phyloP scores from a whole-genome alignment of 2,113 vertebrate species.

The Cichladusa arquata region DNA sequence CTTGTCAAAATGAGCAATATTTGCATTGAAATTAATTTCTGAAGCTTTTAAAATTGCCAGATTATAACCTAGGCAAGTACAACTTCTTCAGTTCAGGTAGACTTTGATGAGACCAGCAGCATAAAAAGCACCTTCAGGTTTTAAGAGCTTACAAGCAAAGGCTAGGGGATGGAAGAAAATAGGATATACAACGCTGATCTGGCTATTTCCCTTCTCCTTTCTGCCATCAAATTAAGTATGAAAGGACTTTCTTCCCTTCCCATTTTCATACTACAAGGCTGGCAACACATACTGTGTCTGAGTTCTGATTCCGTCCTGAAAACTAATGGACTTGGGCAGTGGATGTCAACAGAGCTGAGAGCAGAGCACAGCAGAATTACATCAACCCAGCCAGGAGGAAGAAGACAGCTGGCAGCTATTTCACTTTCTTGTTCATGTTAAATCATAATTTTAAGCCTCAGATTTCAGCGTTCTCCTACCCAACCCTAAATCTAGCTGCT shows the following conservation, averaged over 20 bases:
- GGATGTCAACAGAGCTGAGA: neutral
- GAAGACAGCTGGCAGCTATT: neutral
- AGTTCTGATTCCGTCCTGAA: neutral
- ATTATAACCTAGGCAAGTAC: neutral
- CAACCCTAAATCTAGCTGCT: neutral
- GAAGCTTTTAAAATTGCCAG: neutral
- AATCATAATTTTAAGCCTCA: neutral
- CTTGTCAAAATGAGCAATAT: neutral
- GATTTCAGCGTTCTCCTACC: neutral
- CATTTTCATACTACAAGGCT: neutral
- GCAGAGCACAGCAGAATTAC: neutral
- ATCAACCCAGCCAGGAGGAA: neutral
- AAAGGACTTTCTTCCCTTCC: neutral
- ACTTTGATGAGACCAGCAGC: neutral
- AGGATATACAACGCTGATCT: neutral
- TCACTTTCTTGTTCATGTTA: neutral
- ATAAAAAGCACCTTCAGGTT: neutral
- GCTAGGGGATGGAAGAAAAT: neutral
- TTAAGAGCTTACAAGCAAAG: neutral
- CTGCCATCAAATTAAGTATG: neutral
- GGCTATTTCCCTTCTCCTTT: neutral
- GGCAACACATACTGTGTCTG: neutral
- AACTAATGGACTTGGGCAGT: neutral
- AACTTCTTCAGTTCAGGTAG: neutral
- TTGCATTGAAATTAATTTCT: slow-evolving; percentile 26